Conservation (phyloP, 2,113 vertebrate genomes). For the Vanacampus margaritifer region DNA sequence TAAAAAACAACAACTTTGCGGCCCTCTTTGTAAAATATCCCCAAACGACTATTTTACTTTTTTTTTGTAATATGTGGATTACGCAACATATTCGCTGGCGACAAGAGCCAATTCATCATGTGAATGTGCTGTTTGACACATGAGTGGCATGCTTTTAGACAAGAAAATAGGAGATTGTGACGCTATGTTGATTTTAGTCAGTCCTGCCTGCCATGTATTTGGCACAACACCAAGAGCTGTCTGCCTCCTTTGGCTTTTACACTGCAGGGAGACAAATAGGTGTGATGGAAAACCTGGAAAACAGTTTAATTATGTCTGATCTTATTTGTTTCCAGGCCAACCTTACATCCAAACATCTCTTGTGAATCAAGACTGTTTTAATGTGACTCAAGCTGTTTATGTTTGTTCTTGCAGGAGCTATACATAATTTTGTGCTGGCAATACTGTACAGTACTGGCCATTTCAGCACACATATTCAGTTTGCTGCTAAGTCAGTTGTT, state of each 20-base stretch:
- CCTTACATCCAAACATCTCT: slow-evolving; percentile 5
- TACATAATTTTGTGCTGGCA: not conserved
- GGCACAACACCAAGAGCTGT: slow-evolving; percentile 11
- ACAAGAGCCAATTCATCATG: not conserved
- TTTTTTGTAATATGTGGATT: not conserved
- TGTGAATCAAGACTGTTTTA: slow-evolving; percentile 2
- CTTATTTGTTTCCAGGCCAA: slow-evolving; percentile 18
- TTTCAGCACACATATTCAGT: slow-evolving; percentile 2
- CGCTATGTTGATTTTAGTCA: slow-evolving; percentile 1
- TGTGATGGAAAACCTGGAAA: slow-evolving; percentile 5
- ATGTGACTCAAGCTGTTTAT: not conserved
- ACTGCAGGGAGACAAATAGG: slow-evolving; percentile 10
- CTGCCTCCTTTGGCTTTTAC: slow-evolving; percentile 25
- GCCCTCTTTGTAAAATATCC: not conserved
- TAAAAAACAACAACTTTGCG: not conserved
- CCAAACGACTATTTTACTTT: no score
- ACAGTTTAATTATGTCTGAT: slow-evolving; percentile 19
- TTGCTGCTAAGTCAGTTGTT: slow-evolving; percentile 1
- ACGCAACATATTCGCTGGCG: not conserved
- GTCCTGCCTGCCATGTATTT: slow-evolving; percentile 4
- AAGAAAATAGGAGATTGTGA: not conserved
- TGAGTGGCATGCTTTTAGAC: not conserved
- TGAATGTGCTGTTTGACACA: not conserved
- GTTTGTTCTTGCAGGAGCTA: not conserved
- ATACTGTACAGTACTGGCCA: not conserved